These are phyloP conservation scores for Passerculus sandwichensis DNA, from an alignment of 2,797 vertebrate species.

Conservation along the genomic window DNA sequence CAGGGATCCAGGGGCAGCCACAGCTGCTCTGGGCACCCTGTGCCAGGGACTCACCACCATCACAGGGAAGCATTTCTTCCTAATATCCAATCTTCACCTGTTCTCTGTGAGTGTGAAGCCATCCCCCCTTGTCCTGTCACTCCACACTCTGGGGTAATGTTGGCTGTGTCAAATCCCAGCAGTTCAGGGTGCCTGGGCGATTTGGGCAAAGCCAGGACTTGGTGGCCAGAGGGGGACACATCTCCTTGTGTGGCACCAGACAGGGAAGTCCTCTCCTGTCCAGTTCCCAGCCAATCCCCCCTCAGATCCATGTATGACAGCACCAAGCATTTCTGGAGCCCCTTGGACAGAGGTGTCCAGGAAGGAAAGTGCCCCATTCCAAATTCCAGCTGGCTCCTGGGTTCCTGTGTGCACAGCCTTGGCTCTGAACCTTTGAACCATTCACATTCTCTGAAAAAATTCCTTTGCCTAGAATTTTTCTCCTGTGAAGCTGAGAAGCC, in stretches of 20 bases:
- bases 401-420: background rate
- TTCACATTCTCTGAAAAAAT: no score
- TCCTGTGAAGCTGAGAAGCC: no score
- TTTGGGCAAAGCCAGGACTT: background rate
- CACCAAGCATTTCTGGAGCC: background rate
- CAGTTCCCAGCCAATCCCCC: background rate
- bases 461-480: no score
- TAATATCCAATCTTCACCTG: accelerated
- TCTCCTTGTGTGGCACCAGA: background rate
- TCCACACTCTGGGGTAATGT: background rate
- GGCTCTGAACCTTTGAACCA: background rate
- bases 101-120: background rate
- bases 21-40: background rate
- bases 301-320: accelerated
- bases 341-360: background rate
- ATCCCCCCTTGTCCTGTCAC: background rate
- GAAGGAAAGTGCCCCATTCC: background rate
- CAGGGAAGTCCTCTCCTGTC: background rate
- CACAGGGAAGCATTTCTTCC: accelerated
- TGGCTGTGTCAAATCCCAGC: background rate
- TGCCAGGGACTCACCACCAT: background rate
- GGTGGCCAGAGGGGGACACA: accelerated
- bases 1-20: background rate
- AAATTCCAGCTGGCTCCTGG: background rate
- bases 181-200: background rate